phyloP scores from a whole-genome alignment of 1,140 invertebrate species.

The Caenorhabditis latens region DNA sequence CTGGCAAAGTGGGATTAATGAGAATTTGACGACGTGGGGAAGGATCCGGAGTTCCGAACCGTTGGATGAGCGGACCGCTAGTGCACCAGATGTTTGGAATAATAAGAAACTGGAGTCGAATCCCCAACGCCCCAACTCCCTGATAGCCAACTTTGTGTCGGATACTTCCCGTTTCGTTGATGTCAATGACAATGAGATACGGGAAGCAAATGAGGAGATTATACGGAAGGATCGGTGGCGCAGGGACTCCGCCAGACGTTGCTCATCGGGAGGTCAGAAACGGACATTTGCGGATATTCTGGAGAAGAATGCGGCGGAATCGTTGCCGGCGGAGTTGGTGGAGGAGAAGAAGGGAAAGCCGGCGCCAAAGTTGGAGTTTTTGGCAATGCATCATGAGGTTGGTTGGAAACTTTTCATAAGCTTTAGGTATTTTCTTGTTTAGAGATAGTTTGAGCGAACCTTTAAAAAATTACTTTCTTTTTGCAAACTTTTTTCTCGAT shows the following conservation, averaged over 20 bases:
- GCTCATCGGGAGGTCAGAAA: conserved; percentile 61
- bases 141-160: conserved; percentile 75
- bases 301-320: conserved; percentile 51
- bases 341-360: neutral
- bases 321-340: neutral
- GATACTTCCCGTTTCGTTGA: conserved; percentile 69
- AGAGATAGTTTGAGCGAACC: no score
- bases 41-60: conserved; percentile 62
- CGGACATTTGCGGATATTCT: conserved; percentile 67
- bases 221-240: conserved; percentile 61
- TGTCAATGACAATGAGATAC: conserved; percentile 77
- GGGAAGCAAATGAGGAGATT: conserved; percentile 69
- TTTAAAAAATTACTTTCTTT: no score
- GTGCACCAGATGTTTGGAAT: conserved; percentile 54
- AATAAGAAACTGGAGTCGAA: conserved; percentile 9
- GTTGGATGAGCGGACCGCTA: conserved; percentile 60
- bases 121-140: conserved; percentile 58
- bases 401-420: neutral
- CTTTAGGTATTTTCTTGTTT: no score
- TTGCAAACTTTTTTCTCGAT: no score
- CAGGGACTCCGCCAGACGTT: conserved; percentile 64
- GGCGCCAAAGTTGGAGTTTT: conserved; percentile 74
- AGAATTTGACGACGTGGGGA: conserved; percentile 67
- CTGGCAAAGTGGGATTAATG: conserved; percentile 66
- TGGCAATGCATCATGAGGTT: conserved; percentile 74